These are phyloP conservation scores for Andrena marginata DNA, from an alignment of 2,888 invertebrate genomes.

Conservation along the genomic window DNA sequence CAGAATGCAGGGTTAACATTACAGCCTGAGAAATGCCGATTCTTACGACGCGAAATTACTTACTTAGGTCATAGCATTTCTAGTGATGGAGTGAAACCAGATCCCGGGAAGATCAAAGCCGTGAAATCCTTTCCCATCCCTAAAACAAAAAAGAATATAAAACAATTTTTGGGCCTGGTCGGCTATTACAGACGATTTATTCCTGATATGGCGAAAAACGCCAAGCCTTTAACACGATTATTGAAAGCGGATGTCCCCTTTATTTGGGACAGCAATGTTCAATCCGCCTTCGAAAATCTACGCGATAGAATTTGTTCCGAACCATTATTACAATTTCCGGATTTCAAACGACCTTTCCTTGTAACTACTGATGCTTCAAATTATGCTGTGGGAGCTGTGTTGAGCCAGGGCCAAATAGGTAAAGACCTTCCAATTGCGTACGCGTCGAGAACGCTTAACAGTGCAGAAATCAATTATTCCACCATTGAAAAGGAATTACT, in stretches of 20 bases:
- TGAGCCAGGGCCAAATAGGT: too few relatives aligned
- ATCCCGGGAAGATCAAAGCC: too few relatives aligned
- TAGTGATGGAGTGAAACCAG: background rate
- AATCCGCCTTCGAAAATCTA: background rate
- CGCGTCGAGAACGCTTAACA: background rate
- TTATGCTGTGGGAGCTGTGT: background rate
- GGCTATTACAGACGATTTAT: too few relatives aligned
- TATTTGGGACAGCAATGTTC: too few relatives aligned
- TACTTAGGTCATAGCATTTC: background rate
- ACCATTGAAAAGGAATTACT: slow-evolving; percentile 2
- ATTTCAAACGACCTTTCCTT: background rate
- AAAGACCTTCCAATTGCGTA: too few relatives aligned
- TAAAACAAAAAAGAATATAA: too few relatives aligned
- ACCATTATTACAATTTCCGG: background rate
- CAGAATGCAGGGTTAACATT: too few relatives aligned
- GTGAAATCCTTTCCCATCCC: too few relatives aligned
- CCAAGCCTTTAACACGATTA: background rate
- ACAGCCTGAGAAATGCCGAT: background rate
- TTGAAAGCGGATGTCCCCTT: background rate
- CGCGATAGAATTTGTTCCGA: background rate
- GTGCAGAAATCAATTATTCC: background rate
- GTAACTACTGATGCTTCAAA: background rate
- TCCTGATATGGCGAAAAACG: too few relatives aligned
- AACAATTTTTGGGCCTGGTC: too few relatives aligned
- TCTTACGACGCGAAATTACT: background rate